Evolutionary conservation across 2,113 vertebrate genomes (phyloP), one percentile per base, ranked within the genome.

Genomic region (Dipodomys ordii): DNA sequence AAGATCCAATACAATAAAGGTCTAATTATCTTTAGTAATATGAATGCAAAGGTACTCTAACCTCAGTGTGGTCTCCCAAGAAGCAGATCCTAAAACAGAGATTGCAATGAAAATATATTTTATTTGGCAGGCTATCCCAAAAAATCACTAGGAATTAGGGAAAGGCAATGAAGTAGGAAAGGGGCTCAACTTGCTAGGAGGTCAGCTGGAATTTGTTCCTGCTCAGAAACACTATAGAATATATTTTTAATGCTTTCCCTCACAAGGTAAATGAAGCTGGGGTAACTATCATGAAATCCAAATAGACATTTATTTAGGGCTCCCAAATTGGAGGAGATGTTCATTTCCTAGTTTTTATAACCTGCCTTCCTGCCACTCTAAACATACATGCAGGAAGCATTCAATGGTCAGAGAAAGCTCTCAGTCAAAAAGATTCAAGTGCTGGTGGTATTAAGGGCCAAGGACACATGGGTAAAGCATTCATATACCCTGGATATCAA

Each of bases 51-150:
- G 7, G 27, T 64, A 22, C 57, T 5, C n/a, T 82, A 18, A 5
- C 82, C 25, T 93, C 71, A 65, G 27, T 53, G 46, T 83, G 81
- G 11, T 35, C 92, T 93, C 25, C 27, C 10, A 10, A 44, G 15
- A 76, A 91, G 32, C 49, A 53, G 8, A 53, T 53, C 49, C 49
- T 53, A 53, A 53, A 53, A 53, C 49, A 39, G 39, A 53, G 20
- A 77, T 82, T 64, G 62, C 49, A 95, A 72, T 81, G 35, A 39
- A 81, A 62, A 67, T 71, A 18, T 15, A n/a, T 91, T 91, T 91
- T 82, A n/a, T 25, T 64, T 57, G 23, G 35, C 25, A 85, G 3
- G 39, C 44, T 57, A 81, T 60, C 15, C 60, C 32, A 88, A 32
- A 13, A 23, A 81, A 72, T 64, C 22, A 62, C 30, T 82, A 78